Base-by-base conservation (phyloP, 1,140 invertebrate genomes). In the Drosophila paulistorum region DNA sequence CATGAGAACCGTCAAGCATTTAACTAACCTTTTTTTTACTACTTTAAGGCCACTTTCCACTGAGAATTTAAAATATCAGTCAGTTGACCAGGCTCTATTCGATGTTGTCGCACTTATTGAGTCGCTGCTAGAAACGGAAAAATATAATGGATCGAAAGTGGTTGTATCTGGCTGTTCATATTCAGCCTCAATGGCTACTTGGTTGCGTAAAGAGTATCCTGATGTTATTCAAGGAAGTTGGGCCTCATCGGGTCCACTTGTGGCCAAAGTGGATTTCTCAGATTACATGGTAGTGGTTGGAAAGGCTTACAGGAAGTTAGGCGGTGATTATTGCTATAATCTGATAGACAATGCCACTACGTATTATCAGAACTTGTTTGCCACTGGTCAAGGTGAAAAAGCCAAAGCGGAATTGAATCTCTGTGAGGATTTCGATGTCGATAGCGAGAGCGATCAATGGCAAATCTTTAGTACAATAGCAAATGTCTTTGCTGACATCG, bases 111-210 rank as follows among this genome's bases (percentile, higher is more conserved):
- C 94, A 80, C 96, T 97, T 73, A 95, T 96, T 33, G 77, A 93
- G 7, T 92, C 91, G 30, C 92, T 94, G 3, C 95, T 95, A 73
- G 72, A 92, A 11, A 71, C 79, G 23, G 74, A 83, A 5, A 90
- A 90, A 11, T 77, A 94, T 41, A 81, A 79, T 42, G 61, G 89
- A 17, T 90, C 91, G 0, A 90, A 89, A 51, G 86, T 92, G 0
- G 81, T 96, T 59, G 93, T 95, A 13, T 95, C 95, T 72, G 97
- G 97, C 26, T 96, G 96, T 23, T 97, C 96, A 6, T 98, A 98
- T 82, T 94, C 96, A n/a, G 96, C 95, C 65, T 94, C 94, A 30
- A 94, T 97, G 93, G 95, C 95, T 9, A 93, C 95, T 10, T 97
- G 96, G 96, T 94, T 95, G 51, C 94, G 96, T 71, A 92, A 95